Base-by-base conservation (phyloP, 2,113 vertebrate genomes). In the Leptosomus discolor region DNA sequence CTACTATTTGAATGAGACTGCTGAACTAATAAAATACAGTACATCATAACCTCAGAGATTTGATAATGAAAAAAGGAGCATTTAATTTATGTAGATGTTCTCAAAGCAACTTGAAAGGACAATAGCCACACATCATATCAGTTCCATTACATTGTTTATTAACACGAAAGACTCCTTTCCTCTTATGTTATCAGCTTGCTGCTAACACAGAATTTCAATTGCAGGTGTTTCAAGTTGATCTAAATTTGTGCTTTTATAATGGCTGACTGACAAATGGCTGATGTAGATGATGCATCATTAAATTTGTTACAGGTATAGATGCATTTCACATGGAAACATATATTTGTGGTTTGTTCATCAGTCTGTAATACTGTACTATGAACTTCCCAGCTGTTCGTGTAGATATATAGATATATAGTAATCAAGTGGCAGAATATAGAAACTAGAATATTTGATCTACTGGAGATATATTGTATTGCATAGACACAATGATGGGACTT, bases 11-110 rank as follows among this genome's bases (percentile, higher is more conserved):
- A 96, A 43, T 80, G 78, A 91, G 74, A 13, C 75, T 88, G 70
- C 54, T 94, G 88, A 96, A 92, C 92, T 95, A 80, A 90, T 83
- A 92, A 93, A 94, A 90, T 83, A 85, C 32, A 90, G 64, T 60
- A 54, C 57, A 84, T 86, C 82, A 58, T 86, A 94, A 92, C 73
- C 48, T 87, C 63, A n/a, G 76, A 95, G 91, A 76, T 86, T 65
- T 61, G 20, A 63, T 87, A 90, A 70, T 80, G 51, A 46, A 95
- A 88, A 92, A 90, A 81, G 29, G 11, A 91, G 17, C 51, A 41
- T 50, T 93, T 96, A 82, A 94, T 95, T 82, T 96, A 81, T 43
- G 87, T 79, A 83, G 87, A 73, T 88, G 68, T 92, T 93, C 26
- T 3, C 85, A 93, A 90, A 88, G 71, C 85, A 90, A 45, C 73